Percentiles rank a stretch among this genome's conserved stretches.
phyloP scores from a whole-genome alignment of 2,888 invertebrate genomes.

The Oligia latruncula region DNA sequence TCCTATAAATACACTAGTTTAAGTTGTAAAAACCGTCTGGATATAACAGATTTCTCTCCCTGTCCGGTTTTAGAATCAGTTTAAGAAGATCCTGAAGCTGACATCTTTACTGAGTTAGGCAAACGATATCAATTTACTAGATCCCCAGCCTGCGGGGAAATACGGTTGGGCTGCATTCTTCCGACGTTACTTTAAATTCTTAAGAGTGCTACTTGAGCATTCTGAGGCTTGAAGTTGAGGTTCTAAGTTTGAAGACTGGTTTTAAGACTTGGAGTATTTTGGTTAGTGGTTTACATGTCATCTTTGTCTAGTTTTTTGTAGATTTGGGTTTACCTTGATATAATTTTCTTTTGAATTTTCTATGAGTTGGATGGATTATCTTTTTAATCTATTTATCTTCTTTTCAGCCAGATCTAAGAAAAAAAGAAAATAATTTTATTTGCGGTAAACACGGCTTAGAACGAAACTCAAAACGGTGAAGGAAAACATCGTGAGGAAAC shows the following conservation, averaged over 20 bases:
- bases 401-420: neutral
- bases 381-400: neutral
- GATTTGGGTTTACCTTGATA: too few species aligned
- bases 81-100: neutral
- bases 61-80: conserved; percentile 5
- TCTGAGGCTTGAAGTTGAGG: neutral
- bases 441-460: too few species aligned
- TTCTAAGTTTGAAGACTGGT: neutral
- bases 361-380: too few species aligned
- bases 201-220: conserved; percentile 7
- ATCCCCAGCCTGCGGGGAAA: conserved; percentile 6
- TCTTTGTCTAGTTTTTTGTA: neutral
- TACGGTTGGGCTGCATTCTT: conserved; percentile 11
- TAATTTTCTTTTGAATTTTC: too few species aligned
- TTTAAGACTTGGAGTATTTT: conserved; percentile 1
- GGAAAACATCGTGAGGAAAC: too few species aligned
- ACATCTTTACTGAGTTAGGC: conserved; percentile 35
- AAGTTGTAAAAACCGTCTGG: neutral
- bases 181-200: conserved; percentile 29
- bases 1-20: neutral
- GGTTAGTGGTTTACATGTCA: neutral
- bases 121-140: conserved; percentile 44
- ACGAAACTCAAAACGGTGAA: too few species aligned
- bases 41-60: neutral
- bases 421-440: too few species aligned